Conservation (phyloP, 2,113 vertebrate species). For the Acrocephalus arundinaceus region DNA sequence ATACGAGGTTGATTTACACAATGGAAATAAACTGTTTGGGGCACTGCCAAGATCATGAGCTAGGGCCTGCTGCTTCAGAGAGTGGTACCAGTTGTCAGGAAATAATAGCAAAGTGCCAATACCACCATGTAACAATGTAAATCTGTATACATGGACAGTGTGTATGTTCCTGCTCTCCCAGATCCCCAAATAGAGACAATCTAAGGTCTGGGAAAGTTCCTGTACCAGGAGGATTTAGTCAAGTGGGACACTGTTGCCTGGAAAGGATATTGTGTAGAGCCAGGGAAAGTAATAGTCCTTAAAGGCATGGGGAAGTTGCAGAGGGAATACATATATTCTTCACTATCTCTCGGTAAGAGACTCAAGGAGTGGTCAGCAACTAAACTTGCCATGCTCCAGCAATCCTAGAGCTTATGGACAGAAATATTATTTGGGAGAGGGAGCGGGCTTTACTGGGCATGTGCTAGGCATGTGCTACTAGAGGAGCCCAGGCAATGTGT, state of each 20-base stretch:
- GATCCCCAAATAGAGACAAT: not conserved
- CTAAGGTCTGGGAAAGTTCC: not conserved
- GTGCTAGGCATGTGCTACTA: not conserved
- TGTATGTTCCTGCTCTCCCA: fast-evolving
- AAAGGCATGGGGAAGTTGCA: not conserved
- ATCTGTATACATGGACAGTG: not conserved
- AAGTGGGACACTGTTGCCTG: not conserved
- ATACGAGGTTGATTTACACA: not conserved
- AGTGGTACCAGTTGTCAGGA: not conserved
- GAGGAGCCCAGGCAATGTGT: not conserved
- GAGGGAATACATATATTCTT: not conserved
- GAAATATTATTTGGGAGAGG: not conserved
- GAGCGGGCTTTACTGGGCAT: not conserved
- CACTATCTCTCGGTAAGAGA: not conserved
- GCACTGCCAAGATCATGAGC: not conserved
- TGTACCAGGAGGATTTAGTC: not conserved
- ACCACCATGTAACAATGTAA: not conserved
- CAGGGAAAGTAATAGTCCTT: not conserved
- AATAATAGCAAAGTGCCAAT: not conserved
- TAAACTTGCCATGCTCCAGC: not conserved
- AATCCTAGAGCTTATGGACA: not conserved
- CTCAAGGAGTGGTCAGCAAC: not conserved
- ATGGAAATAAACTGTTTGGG: not conserved
- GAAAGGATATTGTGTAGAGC: not conserved
- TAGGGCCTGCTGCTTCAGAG: not conserved